Evolutionary conservation across 2,113 vertebrate genomes (phyloP).

Genomic region (Cettia cetti): DNA sequence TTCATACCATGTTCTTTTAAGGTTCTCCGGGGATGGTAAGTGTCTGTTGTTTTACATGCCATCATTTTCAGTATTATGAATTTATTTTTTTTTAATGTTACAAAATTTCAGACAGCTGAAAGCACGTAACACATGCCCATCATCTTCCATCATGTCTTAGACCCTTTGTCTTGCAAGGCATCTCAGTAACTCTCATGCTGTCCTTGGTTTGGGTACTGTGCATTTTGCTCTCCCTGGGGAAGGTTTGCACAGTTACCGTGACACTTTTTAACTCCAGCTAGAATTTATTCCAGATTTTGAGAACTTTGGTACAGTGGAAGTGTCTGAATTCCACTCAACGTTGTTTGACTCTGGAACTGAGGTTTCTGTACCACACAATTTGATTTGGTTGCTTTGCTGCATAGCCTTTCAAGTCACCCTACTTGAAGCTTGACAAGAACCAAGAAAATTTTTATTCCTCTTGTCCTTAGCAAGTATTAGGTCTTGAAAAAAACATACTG

Average conservation of each 20-base stretch:
- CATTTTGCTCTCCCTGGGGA: background rate
- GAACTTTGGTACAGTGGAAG: background rate
- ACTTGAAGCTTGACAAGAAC: background rate
- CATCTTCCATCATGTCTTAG: background rate
- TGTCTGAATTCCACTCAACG: background rate
- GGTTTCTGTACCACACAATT: background rate
- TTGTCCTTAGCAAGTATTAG: background rate
- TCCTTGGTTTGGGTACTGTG: background rate
- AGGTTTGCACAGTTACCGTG: background rate
- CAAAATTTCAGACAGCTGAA: background rate
- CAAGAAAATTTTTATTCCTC: background rate
- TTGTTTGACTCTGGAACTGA: background rate
- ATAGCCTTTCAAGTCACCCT: background rate
- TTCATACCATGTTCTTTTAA: slow-evolving; percentile 80
- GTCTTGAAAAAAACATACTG: background rate
- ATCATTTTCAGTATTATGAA: background rate
- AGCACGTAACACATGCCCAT: background rate
- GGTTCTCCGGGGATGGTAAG: slow-evolving; percentile 86
- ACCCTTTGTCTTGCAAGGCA: background rate
- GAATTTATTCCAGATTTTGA: slow-evolving; percentile 23
- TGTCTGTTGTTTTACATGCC: slow-evolving; percentile 58
- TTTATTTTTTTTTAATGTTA: background rate
- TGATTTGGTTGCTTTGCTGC: background rate
- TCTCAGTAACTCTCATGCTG: background rate
- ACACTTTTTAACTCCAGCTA: background rate